A percentile compares a stretch with the other conserved stretches of the same genome.
Conservation (phyloP, 2,888 invertebrate species). For the Idaea aversata region DNA sequence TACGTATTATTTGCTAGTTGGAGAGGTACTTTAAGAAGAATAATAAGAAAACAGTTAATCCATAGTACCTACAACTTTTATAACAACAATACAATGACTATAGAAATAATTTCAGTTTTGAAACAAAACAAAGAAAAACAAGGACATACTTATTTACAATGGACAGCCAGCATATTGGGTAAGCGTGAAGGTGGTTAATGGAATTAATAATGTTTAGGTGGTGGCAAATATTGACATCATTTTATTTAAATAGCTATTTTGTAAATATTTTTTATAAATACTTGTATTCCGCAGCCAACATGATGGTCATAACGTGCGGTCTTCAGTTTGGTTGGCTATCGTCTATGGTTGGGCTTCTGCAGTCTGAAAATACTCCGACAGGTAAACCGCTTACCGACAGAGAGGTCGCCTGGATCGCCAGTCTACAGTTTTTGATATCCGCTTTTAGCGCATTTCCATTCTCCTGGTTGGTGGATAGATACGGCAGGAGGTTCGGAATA, state of each 20-base stretch:
- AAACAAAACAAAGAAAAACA: background rate
- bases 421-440: slow-evolving; percentile 62
- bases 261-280: background rate
- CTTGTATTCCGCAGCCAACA: background rate
- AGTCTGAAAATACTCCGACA: slow-evolving; percentile 50
- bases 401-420: slow-evolving; percentile 66
- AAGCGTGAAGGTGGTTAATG: background rate
- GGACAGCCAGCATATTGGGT: background rate
- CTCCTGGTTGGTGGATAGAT: slow-evolving; percentile 55
- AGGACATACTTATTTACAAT: background rate
- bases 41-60: no score
- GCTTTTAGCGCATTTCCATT: slow-evolving; percentile 57
- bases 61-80: no score
- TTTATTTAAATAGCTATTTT: background rate
- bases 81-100: background rate
- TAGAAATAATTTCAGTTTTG: background rate
- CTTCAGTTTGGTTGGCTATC: background rate
- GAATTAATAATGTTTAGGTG: no score
- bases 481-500: slow-evolving; percentile 62
- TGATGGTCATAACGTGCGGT: background rate
- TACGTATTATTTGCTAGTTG: no score
- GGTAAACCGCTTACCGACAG: slow-evolving; percentile 49
- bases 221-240: no score
- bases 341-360: slow-evolving; percentile 28
- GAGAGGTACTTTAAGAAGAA: no score